These are phyloP conservation scores for Ptyas mucosa DNA, from an alignment of 2,113 vertebrate genomes.

Conservation along the genomic window DNA sequence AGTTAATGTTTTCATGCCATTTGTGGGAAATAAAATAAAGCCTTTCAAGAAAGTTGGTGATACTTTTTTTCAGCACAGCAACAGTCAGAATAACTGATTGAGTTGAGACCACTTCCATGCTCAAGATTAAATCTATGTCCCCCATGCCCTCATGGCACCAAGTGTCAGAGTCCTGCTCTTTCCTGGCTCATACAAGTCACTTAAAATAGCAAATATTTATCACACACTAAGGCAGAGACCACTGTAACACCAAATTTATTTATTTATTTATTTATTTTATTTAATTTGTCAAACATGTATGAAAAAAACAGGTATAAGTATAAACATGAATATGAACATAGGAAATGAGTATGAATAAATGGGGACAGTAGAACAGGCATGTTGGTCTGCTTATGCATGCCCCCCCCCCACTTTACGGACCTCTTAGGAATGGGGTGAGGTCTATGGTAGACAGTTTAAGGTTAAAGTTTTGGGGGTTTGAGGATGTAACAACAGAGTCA, in stretches of 20 bases:
- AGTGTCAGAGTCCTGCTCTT: background rate
- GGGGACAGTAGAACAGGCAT: too few species aligned
- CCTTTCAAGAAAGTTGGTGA: background rate
- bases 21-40: background rate
- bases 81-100: background rate
- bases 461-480: too few species aligned
- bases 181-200: background rate
- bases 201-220: background rate
- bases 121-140: background rate
- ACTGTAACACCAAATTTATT: background rate
- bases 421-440: too few species aligned
- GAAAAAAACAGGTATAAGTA: too few species aligned
- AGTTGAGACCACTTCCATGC: background rate
- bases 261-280: too few species aligned
- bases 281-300: too few species aligned
- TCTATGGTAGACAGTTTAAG: too few species aligned
- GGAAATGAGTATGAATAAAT: too few species aligned
- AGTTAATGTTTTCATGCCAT: background rate
- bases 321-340: too few species aligned
- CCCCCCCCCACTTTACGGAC: too few species aligned
- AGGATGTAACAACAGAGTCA: too few species aligned
- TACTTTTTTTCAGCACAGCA: background rate
- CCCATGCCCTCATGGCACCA: background rate
- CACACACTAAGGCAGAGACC: background rate
- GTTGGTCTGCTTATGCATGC: too few species aligned